Percentiles rank a stretch among this genome's conserved stretches.
phyloP scores from a whole-genome alignment of 23 tunicate genomes.

The Aplidium turbinatum region DNA sequence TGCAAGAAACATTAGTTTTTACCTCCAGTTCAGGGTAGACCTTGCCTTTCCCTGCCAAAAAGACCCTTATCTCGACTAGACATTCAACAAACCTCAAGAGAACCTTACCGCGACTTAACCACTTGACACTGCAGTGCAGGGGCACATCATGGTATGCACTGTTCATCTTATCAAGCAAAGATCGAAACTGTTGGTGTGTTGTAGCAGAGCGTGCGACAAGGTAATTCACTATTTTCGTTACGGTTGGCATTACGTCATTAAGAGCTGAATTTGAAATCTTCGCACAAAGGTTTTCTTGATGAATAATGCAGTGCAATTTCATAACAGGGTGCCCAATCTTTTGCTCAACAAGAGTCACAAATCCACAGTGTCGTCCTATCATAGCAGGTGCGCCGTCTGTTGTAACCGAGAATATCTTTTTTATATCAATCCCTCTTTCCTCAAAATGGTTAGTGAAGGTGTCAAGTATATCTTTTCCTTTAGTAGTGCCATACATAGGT shows the following conservation, averaged over 20 bases:
- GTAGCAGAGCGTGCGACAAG: conserved; percentile 66
- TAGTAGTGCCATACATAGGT: conserved; percentile 53
- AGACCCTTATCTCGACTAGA: conserved; percentile 60
- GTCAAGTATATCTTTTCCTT: conserved; percentile 45
- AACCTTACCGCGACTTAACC: conserved; percentile 64
- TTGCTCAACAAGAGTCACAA: conserved; percentile 48
- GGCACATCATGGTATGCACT: conserved; percentile 59
- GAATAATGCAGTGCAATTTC: conserved; percentile 56
- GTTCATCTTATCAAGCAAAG: conserved; percentile 66
- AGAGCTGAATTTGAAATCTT: conserved; percentile 51
- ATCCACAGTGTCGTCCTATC: conserved; percentile 57
- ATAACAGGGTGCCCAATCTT: conserved; percentile 38
- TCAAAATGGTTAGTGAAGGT: conserved; percentile 33
- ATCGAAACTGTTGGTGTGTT: conserved; percentile 64
- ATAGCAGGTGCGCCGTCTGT: conserved; percentile 49
- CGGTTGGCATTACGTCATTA: conserved; percentile 40
- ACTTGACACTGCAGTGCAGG: conserved; percentile 29
- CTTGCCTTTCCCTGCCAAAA: conserved; percentile 57
- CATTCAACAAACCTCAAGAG: conserved; percentile 62
- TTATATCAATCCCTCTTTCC: conserved; percentile 39
- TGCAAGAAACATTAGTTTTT: conserved; percentile 56
- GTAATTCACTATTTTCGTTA: conserved; percentile 48
- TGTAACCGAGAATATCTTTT: conserved; percentile 47
- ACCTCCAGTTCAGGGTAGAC: conserved; percentile 59
- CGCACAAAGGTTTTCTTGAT: conserved; percentile 56